phyloP scores from a whole-genome alignment of 1,140 invertebrate genomes.

The Neomicropteryx cornuta region DNA sequence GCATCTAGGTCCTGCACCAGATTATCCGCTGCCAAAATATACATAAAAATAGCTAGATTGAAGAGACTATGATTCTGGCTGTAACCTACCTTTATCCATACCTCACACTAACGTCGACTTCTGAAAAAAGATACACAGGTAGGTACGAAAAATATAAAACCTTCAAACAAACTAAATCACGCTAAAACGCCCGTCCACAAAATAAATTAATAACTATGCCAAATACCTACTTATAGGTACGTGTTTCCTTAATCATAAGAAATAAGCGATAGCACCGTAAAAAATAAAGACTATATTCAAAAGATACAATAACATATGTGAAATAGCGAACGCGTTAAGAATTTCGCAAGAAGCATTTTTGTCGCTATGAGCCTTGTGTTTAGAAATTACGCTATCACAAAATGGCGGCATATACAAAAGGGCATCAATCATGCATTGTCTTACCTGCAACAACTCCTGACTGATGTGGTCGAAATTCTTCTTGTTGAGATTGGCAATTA shows the following conservation, averaged over 20 bases:
- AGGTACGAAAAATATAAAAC: too few species aligned
- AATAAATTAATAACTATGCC: not conserved
- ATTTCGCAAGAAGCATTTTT: slow-evolving; percentile 9
- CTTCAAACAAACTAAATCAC: too few species aligned
- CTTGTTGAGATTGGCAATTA: slow-evolving; percentile 90
- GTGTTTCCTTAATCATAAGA: not conserved
- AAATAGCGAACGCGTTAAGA: slow-evolving; percentile 8
- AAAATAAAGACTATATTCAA: slow-evolving; percentile 2
- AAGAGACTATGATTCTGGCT: too few species aligned
- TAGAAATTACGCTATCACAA: slow-evolving; percentile 24
- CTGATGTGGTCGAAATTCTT: slow-evolving; percentile 85
- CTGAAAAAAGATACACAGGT: too few species aligned
- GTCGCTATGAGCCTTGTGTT: slow-evolving; percentile 7
- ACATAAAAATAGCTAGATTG: too few species aligned
- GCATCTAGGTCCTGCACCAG: too few species aligned
- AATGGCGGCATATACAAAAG: slow-evolving; percentile 30
- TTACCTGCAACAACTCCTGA: slow-evolving; percentile 55
- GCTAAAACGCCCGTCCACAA: too few species aligned
- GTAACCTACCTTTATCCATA: too few species aligned
- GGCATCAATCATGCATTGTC: slow-evolving; percentile 14
- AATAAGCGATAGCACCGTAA: slow-evolving; percentile 5
- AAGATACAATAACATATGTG: slow-evolving; percentile 7
- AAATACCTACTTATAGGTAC: not conserved
- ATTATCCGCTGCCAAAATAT: too few species aligned
- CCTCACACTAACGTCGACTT: too few species aligned